A percentile compares a stretch with the other conserved stretches of the same genome.
Conservation (phyloP, 2,888 invertebrate species). For the Nymphalis urticae region DNA sequence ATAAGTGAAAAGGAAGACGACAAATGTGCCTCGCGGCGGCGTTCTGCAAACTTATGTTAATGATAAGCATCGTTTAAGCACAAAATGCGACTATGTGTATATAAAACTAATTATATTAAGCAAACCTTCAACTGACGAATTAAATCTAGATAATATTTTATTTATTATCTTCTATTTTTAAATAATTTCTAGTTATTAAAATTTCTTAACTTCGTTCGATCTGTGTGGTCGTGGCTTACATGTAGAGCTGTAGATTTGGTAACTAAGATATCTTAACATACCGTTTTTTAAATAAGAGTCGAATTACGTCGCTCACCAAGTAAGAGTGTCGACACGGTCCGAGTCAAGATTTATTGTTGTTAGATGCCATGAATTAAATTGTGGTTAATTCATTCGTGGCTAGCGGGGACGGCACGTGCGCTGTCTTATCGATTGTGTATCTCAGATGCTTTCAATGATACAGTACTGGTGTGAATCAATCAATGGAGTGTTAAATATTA, state of each 20-base stretch:
- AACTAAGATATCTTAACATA: conserved; percentile 56
- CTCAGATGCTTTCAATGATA: conserved; percentile 68
- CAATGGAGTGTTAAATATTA: conserved; percentile 64
- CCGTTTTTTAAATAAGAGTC: conserved; percentile 65
- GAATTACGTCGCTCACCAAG: conserved; percentile 61
- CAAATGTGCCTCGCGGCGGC: conserved; percentile 55
- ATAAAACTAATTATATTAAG: background rate
- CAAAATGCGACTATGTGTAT: conserved; percentile 34
- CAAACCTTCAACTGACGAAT: background rate
- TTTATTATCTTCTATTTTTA: background rate
- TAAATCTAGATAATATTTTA: background rate
- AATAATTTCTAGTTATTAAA: conserved; percentile 10
- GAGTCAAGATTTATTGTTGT: conserved; percentile 66
- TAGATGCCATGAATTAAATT: conserved; percentile 59
- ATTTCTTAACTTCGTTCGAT: conserved; percentile 34
- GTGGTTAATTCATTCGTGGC: conserved; percentile 55
- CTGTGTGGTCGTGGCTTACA: conserved; percentile 56
- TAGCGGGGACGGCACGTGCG: conserved; percentile 59
- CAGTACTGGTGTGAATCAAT: conserved; percentile 72
- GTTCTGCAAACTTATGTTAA: conserved; percentile 61
- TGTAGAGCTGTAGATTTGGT: conserved; percentile 46
- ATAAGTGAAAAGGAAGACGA: conserved; percentile 65
- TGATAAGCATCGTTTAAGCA: conserved; percentile 51
- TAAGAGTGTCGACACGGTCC: conserved; percentile 60
- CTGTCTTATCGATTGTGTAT: conserved; percentile 60